Conservation (phyloP, 2,797 vertebrate species). For the Yasuhikotakia modesta region DNA sequence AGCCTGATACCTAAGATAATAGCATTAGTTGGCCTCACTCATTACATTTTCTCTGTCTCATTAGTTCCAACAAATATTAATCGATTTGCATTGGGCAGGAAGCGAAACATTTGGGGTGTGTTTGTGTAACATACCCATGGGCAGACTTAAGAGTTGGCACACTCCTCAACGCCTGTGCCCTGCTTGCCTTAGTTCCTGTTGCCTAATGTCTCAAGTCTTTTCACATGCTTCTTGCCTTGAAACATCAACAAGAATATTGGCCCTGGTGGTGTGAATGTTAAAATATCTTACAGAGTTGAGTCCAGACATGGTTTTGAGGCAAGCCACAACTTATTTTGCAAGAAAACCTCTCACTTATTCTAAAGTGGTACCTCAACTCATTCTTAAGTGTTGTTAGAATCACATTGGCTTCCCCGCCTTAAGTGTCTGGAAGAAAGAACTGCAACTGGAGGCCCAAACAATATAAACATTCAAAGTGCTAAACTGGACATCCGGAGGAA, state of each 20-base stretch:
- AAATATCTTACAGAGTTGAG: too few relatives aligned
- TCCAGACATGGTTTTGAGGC: too few relatives aligned
- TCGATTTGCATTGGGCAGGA: neutral
- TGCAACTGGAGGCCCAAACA: slow-evolving; percentile 22
- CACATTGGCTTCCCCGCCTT: slow-evolving; percentile 6
- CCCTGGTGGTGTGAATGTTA: neutral
- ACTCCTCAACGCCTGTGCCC: neutral
- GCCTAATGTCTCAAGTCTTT: neutral
- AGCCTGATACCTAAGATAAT: slow-evolving; percentile 11
- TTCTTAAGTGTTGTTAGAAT: slow-evolving; percentile 1
- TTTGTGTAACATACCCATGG: neutral
- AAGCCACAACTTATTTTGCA: neutral
- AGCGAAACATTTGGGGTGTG: slow-evolving; percentile 15
- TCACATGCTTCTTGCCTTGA: neutral
- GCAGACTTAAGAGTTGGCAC: neutral
- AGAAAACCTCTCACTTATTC: too few relatives aligned
- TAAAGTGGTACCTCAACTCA: neutral
- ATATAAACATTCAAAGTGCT: slow-evolving; percentile 47
- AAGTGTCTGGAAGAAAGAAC: slow-evolving; percentile 5
- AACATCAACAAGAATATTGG: neutral
- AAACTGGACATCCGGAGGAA: slow-evolving; percentile 18
- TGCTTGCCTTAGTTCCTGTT: slow-evolving; percentile 18
- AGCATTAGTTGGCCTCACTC: neutral
- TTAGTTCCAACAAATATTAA: neutral
- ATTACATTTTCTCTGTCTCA: neutral